Base-by-base conservation (phyloP, 2,888 invertebrate genomes). In the Autographa pulchrina region DNA sequence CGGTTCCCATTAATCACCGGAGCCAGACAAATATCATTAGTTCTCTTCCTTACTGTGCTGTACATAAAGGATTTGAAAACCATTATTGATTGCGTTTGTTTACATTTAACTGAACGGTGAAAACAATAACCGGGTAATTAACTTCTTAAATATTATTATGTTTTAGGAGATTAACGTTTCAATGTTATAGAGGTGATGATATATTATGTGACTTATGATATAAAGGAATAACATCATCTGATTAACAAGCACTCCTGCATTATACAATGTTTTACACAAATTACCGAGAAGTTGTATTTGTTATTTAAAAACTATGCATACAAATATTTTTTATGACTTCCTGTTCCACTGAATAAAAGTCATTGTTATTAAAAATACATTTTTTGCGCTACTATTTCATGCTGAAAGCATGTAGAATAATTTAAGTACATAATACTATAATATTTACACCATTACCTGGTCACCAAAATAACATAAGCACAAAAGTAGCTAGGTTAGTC, bases 1-100 rank as follows among this genome's bases (percentile, higher is more conserved):
- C 87, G 83, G 86, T 88, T 86, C 82, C 91, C 92, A 94, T 94
- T 94, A 94, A 94, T 94, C 94, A 94, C 92, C 77, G 87, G 80
- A 81, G 84, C 82, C 88, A 91, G 89, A 89, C 89, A 90, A 92
- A 88, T 89, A 90, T 90, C 90, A 89, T 90, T 90, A 89, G 89
- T 89, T 90, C 83, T 83, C 85, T 85, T 81, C 81, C 76, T 72
- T 73, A 78, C 76, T 83, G 64, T 74, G 64, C 60, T 56, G 58
- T 66, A 72, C 68, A 62, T 59, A 75, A 67, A 41, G 72, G 65
- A 69, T 75, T 80, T 73, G 54, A 68, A 69, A 77, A 74, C 58
- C 67, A 64, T 75, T 75, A 75, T 81, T 81, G 79, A 76, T 82
- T 68, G 38, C 62, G 18, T 74, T 68, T 74, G 43, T 66, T 70